A percentile compares a stretch with the other conserved stretches of the same genome.
These are phyloP conservation scores for Halictus ligatus DNA, from an alignment of 2,888 invertebrate species.

Conservation along the genomic window DNA sequence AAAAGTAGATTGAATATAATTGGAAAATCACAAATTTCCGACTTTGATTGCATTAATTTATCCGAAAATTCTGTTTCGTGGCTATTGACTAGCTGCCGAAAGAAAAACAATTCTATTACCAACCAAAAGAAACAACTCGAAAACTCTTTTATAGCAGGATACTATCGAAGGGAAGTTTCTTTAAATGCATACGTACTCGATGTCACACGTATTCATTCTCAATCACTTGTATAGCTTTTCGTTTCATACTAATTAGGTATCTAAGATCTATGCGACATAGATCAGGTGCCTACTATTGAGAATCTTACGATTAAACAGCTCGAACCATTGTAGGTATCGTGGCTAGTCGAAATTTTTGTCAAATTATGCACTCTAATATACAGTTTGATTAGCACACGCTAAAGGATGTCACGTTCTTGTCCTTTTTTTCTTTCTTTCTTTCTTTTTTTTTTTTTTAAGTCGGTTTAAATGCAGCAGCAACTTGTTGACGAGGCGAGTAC, in stretches of 20 bases:
- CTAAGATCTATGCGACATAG: constrained; percentile 70
- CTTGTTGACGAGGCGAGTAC: constrained; percentile 46
- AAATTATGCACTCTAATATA: constrained; percentile 57
- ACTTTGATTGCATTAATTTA: constrained; percentile 2
- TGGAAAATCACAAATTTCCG: neutral
- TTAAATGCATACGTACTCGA: constrained; percentile 61
- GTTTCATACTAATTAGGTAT: constrained; percentile 61
- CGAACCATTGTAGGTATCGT: constrained; percentile 41
- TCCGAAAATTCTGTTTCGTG: constrained; percentile 16
- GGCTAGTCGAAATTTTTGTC: constrained; percentile 39
- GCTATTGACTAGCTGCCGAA: constrained; percentile 74
- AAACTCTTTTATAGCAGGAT: constrained; percentile 46
- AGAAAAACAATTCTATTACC: constrained; percentile 39
- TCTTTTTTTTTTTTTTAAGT: neutral
- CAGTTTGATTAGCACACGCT: constrained; percentile 45
- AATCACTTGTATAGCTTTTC: constrained; percentile 54
- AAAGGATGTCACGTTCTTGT: constrained; percentile 38
- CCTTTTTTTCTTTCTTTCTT: neutral
- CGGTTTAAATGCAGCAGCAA: constrained; percentile 65
- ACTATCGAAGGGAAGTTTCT: constrained; percentile 34
- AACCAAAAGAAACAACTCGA: constrained; percentile 45
- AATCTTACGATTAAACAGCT: constrained; percentile 51
- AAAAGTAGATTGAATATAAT: neutral
- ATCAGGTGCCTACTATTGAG: constrained; percentile 54
- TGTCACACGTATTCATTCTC: constrained; percentile 47